Evolutionary conservation across 2,113 vertebrate species (phyloP).

Genomic region (Pimephales promelas): DNA sequence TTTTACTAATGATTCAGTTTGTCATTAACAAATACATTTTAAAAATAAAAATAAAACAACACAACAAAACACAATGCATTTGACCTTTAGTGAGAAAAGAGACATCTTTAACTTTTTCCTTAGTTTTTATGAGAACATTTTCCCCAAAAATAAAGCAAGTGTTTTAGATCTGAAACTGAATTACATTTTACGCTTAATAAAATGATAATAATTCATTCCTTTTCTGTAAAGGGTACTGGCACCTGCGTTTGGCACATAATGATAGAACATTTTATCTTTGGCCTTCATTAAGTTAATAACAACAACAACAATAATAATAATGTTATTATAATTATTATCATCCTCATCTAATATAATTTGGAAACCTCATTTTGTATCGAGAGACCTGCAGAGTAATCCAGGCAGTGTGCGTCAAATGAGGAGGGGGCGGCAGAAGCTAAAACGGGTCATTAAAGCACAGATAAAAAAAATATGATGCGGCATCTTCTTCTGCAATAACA

Average conservation of each 20-base stretch:
- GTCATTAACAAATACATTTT: neutral
- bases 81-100: neutral
- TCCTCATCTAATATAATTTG: neutral
- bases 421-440: neutral
- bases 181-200: neutral
- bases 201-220: neutral
- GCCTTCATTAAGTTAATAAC: neutral
- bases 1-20: neutral
- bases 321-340: neutral
- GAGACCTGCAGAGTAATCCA: neutral
- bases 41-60: neutral
- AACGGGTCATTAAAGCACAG: conserved; percentile 18
- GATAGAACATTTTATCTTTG: conserved; percentile 31
- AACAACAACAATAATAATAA: neutral
- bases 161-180: neutral
- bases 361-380: neutral
- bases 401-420: neutral
- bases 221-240: conserved; percentile 27
- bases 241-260: conserved; percentile 44
- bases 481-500: conserved; percentile 12
- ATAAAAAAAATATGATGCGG: conserved; percentile 36
- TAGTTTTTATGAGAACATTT: neutral
- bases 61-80: neutral
- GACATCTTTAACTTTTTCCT: conserved; percentile 3
- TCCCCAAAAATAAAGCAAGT: neutral